Base-by-base conservation (phyloP, 2,113 vertebrate species). In the Pungitius pungitius region DNA sequence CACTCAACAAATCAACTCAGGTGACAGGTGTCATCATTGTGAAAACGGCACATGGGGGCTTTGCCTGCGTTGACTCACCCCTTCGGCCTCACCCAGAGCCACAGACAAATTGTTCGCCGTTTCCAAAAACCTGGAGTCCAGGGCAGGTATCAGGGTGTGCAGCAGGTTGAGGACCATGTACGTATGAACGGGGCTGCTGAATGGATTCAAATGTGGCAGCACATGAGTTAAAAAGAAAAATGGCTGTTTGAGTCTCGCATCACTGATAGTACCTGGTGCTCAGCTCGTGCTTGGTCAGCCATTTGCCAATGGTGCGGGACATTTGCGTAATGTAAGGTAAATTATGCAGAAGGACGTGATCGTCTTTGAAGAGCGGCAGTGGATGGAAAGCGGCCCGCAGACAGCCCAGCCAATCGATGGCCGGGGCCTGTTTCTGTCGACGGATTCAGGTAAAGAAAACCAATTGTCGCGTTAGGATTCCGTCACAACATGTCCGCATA, bases 351-450 rank as follows among this genome's bases (percentile, higher is more conserved):
- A 92, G 80, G 58, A 98, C 82, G 12, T 74, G 42, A 57, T 97
- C 94, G 26, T 95, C 94, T 54, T 92, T 66, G 8, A 68, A 92
- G 75, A 98, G 76, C 40, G 85, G 75, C 78, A 94, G 79, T 1
- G 94, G 93, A 35, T 94, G 81, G 82, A 98, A 98, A 4, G 88
- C 83, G 0, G 94, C 92, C 89, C 90, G 92, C 55, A 98, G 92
- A 65, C 95, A 96, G 2, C 91, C 85, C 70, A 97, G 60, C 97
- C 97, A 98, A 68, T 98, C 94, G 54, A 98, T 94, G 59, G 92
- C 90, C 43, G 97, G 96, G 26, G 95, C 96, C 66, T 90, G 73
- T 80, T 85, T 89, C 97, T 98, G 89, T 73, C 74, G 73, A 77
- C 47, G 56, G 37, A 78, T 86, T 75, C 14, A 66, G 1, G 51